Evolutionary conservation across 2,888 invertebrate species (phyloP).

Genomic region (Chrysodeixis includens): DNA sequence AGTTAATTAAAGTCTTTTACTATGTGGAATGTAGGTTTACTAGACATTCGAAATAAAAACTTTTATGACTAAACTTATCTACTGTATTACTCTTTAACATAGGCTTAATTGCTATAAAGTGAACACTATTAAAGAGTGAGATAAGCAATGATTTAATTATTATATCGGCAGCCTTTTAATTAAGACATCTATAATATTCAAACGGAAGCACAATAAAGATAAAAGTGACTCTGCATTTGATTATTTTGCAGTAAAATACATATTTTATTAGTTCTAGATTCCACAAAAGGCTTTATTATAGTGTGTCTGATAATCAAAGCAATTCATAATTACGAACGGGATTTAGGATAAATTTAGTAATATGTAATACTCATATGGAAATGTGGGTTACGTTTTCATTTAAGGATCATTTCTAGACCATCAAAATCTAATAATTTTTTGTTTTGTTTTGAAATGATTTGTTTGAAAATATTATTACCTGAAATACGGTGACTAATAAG

Average conservation of each 20-base stretch:
- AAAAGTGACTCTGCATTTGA: slow-evolving; percentile 14
- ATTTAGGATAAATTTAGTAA: not conserved
- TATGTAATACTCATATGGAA: too few relatives aligned
- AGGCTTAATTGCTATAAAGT: not conserved
- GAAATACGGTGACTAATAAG: too few relatives aligned
- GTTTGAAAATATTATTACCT: too few relatives aligned
- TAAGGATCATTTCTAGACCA: too few relatives aligned
- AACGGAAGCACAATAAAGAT: not conserved
- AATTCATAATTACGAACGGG: not conserved
- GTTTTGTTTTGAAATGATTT: too few relatives aligned
- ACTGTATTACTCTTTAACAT: not conserved
- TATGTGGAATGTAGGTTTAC: not conserved
- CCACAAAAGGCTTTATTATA: not conserved
- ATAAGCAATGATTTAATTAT: not conserved
- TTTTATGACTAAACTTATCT: not conserved
- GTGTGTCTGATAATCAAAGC: not conserved
- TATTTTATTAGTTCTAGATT: slow-evolving; percentile 3
- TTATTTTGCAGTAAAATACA: slow-evolving; percentile 2
- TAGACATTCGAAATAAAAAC: not conserved
- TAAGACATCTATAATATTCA: not conserved
- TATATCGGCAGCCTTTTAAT: not conserved
- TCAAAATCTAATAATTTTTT: too few relatives aligned
- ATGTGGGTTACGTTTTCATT: too few relatives aligned
- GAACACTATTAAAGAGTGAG: not conserved
- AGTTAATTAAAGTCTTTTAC: not conserved